These are phyloP conservation scores for Nemoura dubitans DNA, from an alignment of 2,888 invertebrate species.

Conservation along the genomic window DNA sequence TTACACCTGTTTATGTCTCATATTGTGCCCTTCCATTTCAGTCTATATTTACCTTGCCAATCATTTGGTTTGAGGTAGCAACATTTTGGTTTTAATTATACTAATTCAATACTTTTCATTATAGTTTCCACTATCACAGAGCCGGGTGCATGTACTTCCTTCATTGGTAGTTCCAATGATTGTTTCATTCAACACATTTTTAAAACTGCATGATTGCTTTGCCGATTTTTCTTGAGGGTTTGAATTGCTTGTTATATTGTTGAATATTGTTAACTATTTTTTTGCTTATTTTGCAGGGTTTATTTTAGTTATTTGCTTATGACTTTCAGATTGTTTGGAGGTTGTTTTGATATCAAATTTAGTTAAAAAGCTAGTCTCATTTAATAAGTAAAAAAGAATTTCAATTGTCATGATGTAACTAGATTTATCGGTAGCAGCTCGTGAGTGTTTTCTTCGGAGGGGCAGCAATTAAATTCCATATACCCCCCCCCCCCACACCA, in stretches of 20 bases:
- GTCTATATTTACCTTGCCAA: neutral
- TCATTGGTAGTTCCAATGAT: neutral
- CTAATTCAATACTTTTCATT: neutral
- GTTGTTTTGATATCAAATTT: no score
- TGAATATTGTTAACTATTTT: constrained; percentile 5
- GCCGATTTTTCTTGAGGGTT: neutral
- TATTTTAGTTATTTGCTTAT: neutral
- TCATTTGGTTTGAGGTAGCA: neutral
- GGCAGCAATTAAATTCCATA: no score
- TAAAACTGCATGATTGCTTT: neutral
- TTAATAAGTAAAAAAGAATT: no score
- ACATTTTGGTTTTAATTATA: neutral
- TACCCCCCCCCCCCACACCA: no score
- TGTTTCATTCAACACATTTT: neutral
- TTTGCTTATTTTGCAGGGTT: neutral
- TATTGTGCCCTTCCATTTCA: neutral
- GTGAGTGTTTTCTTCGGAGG: no score
- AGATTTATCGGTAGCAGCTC: no score
- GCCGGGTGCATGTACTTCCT: neutral
- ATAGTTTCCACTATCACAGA: neutral
- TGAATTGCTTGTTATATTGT: neutral
- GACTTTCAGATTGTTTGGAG: neutral
- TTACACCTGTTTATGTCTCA: neutral
- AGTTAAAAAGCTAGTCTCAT: no score
- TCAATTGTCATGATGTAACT: no score